phyloP scores from a whole-genome alignment of 2,888 invertebrate species.

The Cerceris rybyensis region DNA sequence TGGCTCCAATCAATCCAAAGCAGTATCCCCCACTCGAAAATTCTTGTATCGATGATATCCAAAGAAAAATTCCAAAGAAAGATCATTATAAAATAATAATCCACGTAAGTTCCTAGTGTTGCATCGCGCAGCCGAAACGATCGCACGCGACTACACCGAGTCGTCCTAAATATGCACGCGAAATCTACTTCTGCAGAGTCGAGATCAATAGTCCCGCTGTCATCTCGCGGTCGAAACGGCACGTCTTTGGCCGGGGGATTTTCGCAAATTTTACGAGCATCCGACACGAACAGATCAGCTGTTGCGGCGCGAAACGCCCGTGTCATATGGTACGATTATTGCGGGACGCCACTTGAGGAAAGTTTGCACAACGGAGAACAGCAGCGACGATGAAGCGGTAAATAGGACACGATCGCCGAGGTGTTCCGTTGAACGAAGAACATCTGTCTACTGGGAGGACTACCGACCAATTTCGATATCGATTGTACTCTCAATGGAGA shows the following conservation, averaged over 20 bases:
- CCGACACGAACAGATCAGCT: slow-evolving; percentile 42
- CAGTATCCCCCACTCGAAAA: too few species aligned
- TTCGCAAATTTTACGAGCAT: slow-evolving; percentile 25
- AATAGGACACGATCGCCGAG: slow-evolving; percentile 39
- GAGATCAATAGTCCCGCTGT: background rate
- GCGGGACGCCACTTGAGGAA: slow-evolving; percentile 36
- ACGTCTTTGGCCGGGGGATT: slow-evolving; percentile 27
- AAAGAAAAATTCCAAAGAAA: too few species aligned
- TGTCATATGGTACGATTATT: slow-evolving; percentile 49
- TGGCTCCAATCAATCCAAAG: too few species aligned
- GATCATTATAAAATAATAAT: too few species aligned
- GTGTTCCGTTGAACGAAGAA: slow-evolving; percentile 21
- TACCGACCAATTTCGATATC: slow-evolving; percentile 46
- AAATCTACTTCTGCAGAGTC: background rate
- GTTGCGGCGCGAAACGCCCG: slow-evolving; percentile 35
- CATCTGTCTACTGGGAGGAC: slow-evolving; percentile 39
- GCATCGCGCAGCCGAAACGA: too few species aligned
- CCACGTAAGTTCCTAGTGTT: too few species aligned
- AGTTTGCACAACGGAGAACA: slow-evolving; percentile 43
- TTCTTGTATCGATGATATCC: too few species aligned
- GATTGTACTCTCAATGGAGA: too few species aligned
- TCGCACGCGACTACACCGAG: background rate
- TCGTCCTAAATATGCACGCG: background rate
- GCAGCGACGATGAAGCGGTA: slow-evolving; percentile 38
- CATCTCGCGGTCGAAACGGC: background rate